Evolutionary conservation across 2,113 vertebrate species (phyloP).

Genomic region (Astatoreochromis straeleni): DNA sequence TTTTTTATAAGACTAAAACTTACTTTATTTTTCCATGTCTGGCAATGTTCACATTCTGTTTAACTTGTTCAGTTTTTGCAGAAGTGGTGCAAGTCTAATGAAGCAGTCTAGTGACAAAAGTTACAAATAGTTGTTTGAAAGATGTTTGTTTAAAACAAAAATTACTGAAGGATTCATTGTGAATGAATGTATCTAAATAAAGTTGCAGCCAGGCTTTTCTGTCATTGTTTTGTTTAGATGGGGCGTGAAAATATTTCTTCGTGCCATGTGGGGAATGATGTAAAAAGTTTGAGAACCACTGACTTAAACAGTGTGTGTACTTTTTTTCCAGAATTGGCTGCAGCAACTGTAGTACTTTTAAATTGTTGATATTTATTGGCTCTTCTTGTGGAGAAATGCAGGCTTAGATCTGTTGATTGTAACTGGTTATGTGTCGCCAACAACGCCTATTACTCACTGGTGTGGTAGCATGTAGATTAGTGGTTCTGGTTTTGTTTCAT

Average conservation of each 20-base stretch:
- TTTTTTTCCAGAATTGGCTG: not conserved
- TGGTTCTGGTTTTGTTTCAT: not conserved
- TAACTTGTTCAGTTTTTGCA: not conserved
- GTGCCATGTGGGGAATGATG: not conserved
- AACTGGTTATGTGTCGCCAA: not conserved
- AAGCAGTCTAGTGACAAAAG: not conserved
- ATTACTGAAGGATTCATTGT: not conserved
- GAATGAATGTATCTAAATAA: not conserved
- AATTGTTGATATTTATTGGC: not conserved
- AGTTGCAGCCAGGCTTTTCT: not conserved
- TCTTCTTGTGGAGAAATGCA: not conserved
- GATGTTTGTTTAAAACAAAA: not conserved
- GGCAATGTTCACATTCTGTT: not conserved
- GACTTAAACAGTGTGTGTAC: not conserved
- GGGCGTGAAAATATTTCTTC: not conserved
- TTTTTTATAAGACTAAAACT: not conserved
- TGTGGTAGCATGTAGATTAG: not conserved
- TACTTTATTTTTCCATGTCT: not conserved
- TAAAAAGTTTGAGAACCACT: not conserved
- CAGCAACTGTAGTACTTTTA: not conserved
- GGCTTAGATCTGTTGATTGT: not conserved
- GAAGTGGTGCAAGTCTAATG: not conserved
- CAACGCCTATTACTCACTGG: not conserved
- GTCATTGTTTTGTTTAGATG: not conserved
- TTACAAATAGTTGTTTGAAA: not conserved